A percentile compares a stretch with the other conserved stretches of the same genome.
These are phyloP conservation scores for Mesorhabditis spiculigera DNA, from an alignment of 2,888 invertebrate genomes.

Conservation along the genomic window DNA sequence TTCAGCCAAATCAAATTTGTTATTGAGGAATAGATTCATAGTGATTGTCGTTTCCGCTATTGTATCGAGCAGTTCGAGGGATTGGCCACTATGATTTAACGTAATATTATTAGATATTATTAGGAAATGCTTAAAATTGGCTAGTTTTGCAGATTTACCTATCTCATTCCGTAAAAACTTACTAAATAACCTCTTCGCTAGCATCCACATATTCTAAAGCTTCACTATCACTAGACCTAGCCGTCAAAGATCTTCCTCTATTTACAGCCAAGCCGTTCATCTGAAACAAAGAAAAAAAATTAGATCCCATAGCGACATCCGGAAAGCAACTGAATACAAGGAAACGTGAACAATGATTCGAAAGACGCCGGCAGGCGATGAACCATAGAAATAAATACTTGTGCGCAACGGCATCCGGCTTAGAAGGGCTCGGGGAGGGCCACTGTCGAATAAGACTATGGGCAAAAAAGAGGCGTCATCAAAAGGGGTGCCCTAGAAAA, in stretches of 20 bases:
- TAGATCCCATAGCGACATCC: too few species aligned
- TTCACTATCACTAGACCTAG: conserved; percentile 20
- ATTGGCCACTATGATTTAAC: conserved; percentile 26
- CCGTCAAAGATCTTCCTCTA: conserved; percentile 13
- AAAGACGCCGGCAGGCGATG: too few species aligned
- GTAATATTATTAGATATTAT: not conserved
- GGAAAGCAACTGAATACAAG: too few species aligned
- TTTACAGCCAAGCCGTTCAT: too few species aligned
- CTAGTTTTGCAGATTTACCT: not conserved
- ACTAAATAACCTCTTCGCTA: conserved; percentile 41
- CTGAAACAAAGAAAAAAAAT: too few species aligned
- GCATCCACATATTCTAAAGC: conserved; percentile 38
- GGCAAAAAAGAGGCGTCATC: too few species aligned
- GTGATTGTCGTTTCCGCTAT: conserved; percentile 76
- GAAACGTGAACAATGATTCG: too few species aligned
- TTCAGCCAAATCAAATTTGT: conserved; percentile 79
- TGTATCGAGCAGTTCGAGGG: conserved; percentile 67
- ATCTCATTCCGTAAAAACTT: conserved; percentile 12
- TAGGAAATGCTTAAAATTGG: not conserved
- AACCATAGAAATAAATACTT: too few species aligned
- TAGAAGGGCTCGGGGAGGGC: too few species aligned
- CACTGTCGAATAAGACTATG: too few species aligned
- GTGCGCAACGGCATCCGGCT: too few species aligned
- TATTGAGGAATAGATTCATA: conserved; percentile 85
- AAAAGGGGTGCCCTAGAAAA: too few species aligned